Evolutionary conservation across 37 sponge, comb jelly and placozoan genomes (phyloP).

Genomic region (Axinella damicornis): DNA sequence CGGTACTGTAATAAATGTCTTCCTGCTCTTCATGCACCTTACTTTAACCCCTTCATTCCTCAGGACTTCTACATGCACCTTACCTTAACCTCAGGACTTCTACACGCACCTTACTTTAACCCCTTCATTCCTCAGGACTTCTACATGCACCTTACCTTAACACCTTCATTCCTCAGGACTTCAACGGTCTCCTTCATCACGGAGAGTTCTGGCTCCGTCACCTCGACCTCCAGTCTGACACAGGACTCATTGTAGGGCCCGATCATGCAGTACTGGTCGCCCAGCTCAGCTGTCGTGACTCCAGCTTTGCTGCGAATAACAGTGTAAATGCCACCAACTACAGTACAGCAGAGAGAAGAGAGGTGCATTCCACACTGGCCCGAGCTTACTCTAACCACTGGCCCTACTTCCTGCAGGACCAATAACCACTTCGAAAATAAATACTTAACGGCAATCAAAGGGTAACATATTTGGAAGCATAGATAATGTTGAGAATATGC

Average conservation of each 20-base stretch:
- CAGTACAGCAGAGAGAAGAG: too few relatives aligned
- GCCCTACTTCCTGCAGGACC: too few relatives aligned
- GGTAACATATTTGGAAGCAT: too few relatives aligned
- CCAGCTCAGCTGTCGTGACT: constrained; percentile 89
- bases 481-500: too few relatives aligned
- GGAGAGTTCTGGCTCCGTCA: constrained; percentile 81
- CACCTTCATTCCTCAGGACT: constrained; percentile 75
- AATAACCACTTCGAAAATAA: too few relatives aligned
- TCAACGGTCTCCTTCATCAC: constrained; percentile 80
- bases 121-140: background rate
- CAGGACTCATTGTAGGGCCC: constrained; percentile 89
- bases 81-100: background rate
- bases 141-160: constrained; percentile 66
- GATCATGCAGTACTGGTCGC: constrained; percentile 93
- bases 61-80: background rate
- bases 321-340: constrained; percentile 98
- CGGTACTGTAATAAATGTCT: too few relatives aligned
- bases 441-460: too few relatives aligned
- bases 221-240: constrained; percentile 93
- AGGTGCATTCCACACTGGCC: too few relatives aligned
- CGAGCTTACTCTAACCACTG: too few relatives aligned
- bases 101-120: background rate
- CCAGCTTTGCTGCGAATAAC: constrained; percentile 96
- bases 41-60: background rate
- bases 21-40: background rate